Evolutionary conservation across 2,888 invertebrate species (phyloP).

Genomic region (Acanthosepion esculentum): DNA sequence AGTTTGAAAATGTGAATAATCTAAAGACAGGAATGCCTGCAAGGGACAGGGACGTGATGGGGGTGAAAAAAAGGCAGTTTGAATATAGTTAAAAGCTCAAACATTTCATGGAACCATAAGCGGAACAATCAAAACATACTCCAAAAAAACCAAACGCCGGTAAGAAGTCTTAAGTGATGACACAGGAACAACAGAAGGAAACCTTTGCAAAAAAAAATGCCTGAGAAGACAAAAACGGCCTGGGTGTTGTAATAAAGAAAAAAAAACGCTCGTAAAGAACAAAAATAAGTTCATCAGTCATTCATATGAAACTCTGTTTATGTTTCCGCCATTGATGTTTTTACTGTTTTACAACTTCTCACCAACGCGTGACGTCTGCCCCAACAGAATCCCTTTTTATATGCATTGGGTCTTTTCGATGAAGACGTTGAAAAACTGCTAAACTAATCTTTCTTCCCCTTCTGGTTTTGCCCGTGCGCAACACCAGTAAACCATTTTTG

Average conservation of each 20-base stretch:
- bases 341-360: background rate
- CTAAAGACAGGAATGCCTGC: too few relatives aligned
- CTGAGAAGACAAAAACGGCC: background rate
- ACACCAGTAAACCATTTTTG: too few relatives aligned
- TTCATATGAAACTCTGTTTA: background rate
- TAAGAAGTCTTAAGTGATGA: background rate
- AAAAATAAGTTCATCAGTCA: background rate
- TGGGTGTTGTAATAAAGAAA: background rate
- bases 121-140: background rate
- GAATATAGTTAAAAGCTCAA: background rate
- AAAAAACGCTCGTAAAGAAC: background rate
- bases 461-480: too few relatives aligned
- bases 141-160: background rate
- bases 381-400: background rate
- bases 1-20: too few relatives aligned
- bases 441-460: too few relatives aligned
- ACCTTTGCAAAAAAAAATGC: background rate
- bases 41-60: background rate
- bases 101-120: background rate
- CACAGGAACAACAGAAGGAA: constrained; percentile 6
- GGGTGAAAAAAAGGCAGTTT: background rate
- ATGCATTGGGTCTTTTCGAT: too few relatives aligned
- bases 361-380: background rate
- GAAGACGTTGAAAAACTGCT: too few relatives aligned
- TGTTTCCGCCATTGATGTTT: background rate